A percentile compares a stretch with the other conserved stretches of the same genome.
phyloP scores from a whole-genome alignment of 2,113 vertebrate species.

The Misgurnus anguillicaudatus region DNA sequence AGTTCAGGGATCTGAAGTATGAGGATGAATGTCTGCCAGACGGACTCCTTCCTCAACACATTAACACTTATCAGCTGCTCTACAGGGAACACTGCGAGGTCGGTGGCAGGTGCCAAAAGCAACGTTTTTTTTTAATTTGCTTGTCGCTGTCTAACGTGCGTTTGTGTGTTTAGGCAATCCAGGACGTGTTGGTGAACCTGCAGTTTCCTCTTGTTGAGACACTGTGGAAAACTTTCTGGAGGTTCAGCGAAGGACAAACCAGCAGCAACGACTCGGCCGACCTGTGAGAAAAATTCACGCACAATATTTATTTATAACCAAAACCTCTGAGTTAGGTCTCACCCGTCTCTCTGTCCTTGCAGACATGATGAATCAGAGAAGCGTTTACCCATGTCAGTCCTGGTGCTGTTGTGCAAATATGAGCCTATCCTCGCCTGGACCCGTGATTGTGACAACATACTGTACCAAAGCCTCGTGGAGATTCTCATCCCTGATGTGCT shows the following conservation, averaged over 20 bases:
- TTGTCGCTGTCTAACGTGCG: not conserved
- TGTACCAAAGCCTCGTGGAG: constrained; percentile 91
- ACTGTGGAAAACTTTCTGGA: constrained; percentile 92
- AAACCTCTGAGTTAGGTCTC: not conserved
- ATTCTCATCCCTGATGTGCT: constrained; percentile 89
- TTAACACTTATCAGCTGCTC: constrained; percentile 85
- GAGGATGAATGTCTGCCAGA: constrained; percentile 79
- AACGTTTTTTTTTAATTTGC: too few species aligned
- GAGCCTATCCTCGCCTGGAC: constrained; percentile 87
- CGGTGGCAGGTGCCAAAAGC: not conserved
- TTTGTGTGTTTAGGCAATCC: constrained; percentile 77
- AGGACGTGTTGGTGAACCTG: constrained; percentile 91
- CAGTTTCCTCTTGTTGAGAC: constrained; percentile 91
- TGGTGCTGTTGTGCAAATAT: constrained; percentile 88
- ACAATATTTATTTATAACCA: not conserved
- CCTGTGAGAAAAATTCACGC: constrained; percentile 72
- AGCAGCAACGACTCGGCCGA: constrained; percentile 73
- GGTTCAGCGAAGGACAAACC: constrained; percentile 81
- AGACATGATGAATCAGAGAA: constrained; percentile 89
- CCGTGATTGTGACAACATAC: constrained; percentile 84
- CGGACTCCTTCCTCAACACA: constrained; percentile 77
- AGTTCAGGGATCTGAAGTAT: constrained; percentile 82
- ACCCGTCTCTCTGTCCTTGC: not conserved
- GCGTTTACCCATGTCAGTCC: constrained; percentile 82
- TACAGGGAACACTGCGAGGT: constrained; percentile 95